phyloP scores from a whole-genome alignment of 2,113 vertebrate species.

The Erythrocercus mccallii region DNA sequence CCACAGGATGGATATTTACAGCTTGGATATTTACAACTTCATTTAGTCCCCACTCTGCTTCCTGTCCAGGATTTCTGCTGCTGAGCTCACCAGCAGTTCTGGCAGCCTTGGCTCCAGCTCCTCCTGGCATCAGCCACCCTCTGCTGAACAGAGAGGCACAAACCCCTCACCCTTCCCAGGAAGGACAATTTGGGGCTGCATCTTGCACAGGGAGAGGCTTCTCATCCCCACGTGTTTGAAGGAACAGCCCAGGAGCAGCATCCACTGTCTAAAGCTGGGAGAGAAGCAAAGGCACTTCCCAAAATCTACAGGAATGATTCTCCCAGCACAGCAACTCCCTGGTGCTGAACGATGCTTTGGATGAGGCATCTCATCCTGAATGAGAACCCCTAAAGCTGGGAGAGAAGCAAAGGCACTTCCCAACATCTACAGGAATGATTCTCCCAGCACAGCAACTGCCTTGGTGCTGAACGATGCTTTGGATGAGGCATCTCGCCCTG shows the following conservation, averaged over 20 bases:
- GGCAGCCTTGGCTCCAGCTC: not conserved
- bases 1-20: not conserved
- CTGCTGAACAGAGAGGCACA: not conserved
- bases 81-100: conserved; percentile 16
- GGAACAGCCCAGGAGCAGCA: not conserved
- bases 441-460: no score
- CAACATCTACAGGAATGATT: no score
- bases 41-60: not conserved
- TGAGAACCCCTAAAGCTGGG: no score
- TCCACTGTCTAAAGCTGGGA: not conserved
- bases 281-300: not conserved
- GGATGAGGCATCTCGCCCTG: no score
- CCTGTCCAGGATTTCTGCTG: not conserved
- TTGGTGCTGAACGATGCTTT: no score
- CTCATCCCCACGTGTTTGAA: fast-evolving
- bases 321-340: not conserved
- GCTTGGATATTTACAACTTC: not conserved
- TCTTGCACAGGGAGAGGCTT: not conserved
- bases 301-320: fast-evolving
- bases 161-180: not conserved
- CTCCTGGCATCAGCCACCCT: not conserved
- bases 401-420: no score
- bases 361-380: no score
- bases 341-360: not conserved
- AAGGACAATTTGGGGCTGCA: not conserved